Evolutionary conservation across 2,113 vertebrate species (phyloP).

Genomic region (Mobula birostris): DNA sequence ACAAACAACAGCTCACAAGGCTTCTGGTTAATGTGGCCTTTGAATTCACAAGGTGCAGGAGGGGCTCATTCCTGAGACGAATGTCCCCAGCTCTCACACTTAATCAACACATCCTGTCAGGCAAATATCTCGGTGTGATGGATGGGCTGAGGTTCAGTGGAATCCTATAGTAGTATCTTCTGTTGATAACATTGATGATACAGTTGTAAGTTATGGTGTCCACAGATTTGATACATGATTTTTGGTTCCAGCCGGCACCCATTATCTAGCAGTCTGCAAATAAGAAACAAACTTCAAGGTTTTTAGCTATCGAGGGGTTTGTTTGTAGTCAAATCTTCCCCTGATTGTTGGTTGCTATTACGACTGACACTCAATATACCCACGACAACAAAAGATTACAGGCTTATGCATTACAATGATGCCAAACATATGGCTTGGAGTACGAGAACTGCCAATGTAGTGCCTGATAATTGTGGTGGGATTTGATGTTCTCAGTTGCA

Average conservation of each 20-base stretch:
- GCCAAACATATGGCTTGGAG: background rate
- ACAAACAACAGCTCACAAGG: no score
- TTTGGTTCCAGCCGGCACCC: background rate
- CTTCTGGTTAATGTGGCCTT: background rate
- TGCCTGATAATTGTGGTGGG: background rate
- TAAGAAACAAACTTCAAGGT: background rate
- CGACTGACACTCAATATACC: background rate
- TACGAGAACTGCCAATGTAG: background rate
- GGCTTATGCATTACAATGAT: background rate
- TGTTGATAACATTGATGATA: conserved; percentile 23
- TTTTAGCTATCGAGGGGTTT: background rate
- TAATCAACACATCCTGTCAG: background rate
- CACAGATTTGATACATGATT: conserved; percentile 13
- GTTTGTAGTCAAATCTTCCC: background rate
- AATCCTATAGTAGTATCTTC: background rate
- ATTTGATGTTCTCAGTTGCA: background rate
- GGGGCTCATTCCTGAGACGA: background rate
- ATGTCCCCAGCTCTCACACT: background rate
- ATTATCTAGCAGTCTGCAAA: background rate
- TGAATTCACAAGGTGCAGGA: background rate
- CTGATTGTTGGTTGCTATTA: background rate
- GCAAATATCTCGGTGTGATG: conserved; percentile 15
- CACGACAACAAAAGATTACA: background rate
- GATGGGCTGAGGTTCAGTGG: background rate
- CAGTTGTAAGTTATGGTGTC: background rate